These are phyloP conservation scores for Otolemur garnettii DNA, from an alignment of 2,113 vertebrate species.

Conservation along the genomic window DNA sequence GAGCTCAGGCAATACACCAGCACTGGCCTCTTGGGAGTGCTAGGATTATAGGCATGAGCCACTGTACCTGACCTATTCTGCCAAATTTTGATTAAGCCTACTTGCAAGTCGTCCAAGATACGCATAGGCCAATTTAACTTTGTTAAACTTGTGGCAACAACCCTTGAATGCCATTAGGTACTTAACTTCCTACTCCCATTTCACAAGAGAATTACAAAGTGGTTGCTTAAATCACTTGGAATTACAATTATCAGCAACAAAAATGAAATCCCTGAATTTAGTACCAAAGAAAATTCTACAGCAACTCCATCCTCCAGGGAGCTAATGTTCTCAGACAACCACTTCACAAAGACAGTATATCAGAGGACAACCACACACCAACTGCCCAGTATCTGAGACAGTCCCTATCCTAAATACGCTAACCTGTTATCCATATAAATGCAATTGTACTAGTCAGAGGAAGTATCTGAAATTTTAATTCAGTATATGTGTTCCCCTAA, in stretches of 20 bases:
- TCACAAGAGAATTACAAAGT: constrained; percentile 33
- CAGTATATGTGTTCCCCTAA: neutral
- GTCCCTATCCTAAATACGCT: neutral
- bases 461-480: constrained; percentile 41
- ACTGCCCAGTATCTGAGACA: neutral
- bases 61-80: no score
- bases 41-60: no score
- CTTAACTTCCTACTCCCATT: neutral
- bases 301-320: neutral
- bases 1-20: no score
- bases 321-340: neutral
- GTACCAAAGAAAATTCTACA: constrained; percentile 4
- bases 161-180: neutral
- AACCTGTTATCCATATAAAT: neutral
- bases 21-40: no score
- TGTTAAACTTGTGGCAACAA: neutral
- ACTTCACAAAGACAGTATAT: constrained; percentile 1
- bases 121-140: neutral
- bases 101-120: neutral
- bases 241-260: neutral
- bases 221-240: neutral
- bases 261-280: constrained; percentile 34
- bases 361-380: neutral
- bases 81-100: constrained; percentile 29
- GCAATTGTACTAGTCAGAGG: neutral